Evolutionary conservation across 2,888 invertebrate genomes (phyloP), one percentile per base, ranked within the genome.

Genomic region (Scaeva pyrastri): DNA sequence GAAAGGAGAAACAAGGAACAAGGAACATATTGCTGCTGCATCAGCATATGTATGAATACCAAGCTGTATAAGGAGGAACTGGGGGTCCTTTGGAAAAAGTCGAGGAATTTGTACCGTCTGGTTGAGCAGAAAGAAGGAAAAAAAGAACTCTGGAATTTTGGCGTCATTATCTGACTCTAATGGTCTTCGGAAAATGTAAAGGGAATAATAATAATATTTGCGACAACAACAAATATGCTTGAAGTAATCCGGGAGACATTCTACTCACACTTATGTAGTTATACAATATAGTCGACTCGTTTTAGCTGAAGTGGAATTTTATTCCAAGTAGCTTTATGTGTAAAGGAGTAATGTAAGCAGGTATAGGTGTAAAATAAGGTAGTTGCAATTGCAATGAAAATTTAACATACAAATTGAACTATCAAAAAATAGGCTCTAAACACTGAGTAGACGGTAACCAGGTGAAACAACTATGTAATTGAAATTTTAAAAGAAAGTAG

Each of bases 121-220:
- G 31, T 58, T 21, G 43, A 10, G 43, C 23, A 74, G 16, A 10
- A 66, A 26, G 1, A 45, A 43, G 60, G 68, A 55, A 58, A 64
- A 71, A 73, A 60, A 71, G 19, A 41, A 16, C 41, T 41, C 66
- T 11, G 19, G 41, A 73, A 79, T 64, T 84, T 74, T 75, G 66
- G 75, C 58, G 75, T 84, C 84, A 84, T 84, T 84, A 84, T 75
- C 79, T 71, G 11, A 56, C 66, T 84, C 75, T 79, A 84, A 84
- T 84, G 75, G 75, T 72, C 71, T 84, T 75, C 70, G 50, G 75
- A 64, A 84, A 79, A 74, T 74, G 74, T 70, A 68, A 74, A 84
- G 26, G 45, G 64, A 75, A 75, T 71, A 73, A 78, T 73, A 84
- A 78, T 68, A 45, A 62, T 48, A 23, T 58, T 50, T 56, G 64